These are phyloP conservation scores for Myiozetetes cayanensis DNA, from an alignment of 2,113 vertebrate species.

Conservation along the genomic window DNA sequence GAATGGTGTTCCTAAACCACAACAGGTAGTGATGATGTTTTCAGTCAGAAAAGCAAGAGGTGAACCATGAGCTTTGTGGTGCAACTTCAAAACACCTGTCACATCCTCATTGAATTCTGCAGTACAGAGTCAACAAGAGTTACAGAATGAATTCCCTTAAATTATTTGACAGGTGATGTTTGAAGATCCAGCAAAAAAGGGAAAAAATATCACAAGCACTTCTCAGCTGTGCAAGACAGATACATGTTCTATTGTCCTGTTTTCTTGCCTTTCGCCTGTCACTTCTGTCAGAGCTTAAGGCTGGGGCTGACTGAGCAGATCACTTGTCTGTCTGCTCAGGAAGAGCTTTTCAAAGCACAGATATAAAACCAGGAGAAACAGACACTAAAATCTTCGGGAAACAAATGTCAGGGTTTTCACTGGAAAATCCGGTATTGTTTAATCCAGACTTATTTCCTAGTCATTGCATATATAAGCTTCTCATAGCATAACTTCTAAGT, in stretches of 20 bases:
- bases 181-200: background rate
- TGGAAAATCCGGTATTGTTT: background rate
- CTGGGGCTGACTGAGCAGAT: background rate
- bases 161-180: background rate
- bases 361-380: background rate
- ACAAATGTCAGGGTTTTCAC: background rate
- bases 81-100: slow-evolving; percentile 4
- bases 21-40: background rate
- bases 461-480: background rate
- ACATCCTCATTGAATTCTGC: background rate
- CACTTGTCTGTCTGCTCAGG: background rate
- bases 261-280: background rate
- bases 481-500: background rate
- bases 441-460: background rate
- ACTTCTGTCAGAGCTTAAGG: background rate
- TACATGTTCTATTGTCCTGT: background rate
- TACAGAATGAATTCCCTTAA: background rate
- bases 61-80: background rate
- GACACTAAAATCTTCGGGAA: background rate
- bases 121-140: accelerated
- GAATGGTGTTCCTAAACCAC: background rate
- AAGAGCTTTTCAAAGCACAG: background rate
- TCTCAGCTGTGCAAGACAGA: background rate
- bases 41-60: background rate
- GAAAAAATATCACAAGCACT: background rate